Evolutionary conservation across 2,113 vertebrate genomes (phyloP).

Genomic region (Spilogale gracilis): DNA sequence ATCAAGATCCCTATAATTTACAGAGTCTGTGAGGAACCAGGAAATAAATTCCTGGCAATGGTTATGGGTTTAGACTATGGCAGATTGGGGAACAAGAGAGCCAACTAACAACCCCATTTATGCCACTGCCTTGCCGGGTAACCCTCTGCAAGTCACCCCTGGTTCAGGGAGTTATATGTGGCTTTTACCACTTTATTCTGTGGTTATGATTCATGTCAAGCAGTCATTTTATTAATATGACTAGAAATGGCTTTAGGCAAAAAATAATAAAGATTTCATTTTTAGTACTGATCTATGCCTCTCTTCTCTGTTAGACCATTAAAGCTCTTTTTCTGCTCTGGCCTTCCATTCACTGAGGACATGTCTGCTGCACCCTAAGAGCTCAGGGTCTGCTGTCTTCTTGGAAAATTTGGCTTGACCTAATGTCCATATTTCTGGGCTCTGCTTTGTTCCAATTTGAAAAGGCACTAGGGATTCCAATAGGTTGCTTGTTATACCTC

Average conservation of each 20-base stretch:
- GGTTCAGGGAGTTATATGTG: neutral
- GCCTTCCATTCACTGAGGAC: neutral
- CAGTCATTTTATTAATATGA: conserved; percentile 23
- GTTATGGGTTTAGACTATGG: neutral
- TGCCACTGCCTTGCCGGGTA: neutral
- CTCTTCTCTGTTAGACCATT: neutral
- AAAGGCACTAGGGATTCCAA: neutral
- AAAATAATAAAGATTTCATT: conserved; percentile 1
- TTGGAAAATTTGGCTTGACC: neutral
- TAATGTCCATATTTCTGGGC: neutral
- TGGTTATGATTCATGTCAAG: conserved; percentile 27
- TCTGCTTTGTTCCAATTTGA: conserved; percentile 26
- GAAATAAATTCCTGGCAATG: neutral
- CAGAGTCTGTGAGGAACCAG: neutral
- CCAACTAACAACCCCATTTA: neutral
- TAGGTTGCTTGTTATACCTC: neutral
- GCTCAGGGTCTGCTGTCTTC: neutral
- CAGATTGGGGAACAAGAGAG: neutral
- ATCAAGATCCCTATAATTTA: neutral
- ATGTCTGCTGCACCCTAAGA: neutral
- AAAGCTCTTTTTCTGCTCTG: neutral
- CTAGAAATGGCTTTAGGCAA: neutral
- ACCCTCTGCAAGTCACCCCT: neutral
- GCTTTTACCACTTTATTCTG: neutral
- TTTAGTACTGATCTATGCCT: neutral